Base-by-base conservation (phyloP, 92 coral and sea anemone species). In the Epizoanthus ramosus region DNA sequence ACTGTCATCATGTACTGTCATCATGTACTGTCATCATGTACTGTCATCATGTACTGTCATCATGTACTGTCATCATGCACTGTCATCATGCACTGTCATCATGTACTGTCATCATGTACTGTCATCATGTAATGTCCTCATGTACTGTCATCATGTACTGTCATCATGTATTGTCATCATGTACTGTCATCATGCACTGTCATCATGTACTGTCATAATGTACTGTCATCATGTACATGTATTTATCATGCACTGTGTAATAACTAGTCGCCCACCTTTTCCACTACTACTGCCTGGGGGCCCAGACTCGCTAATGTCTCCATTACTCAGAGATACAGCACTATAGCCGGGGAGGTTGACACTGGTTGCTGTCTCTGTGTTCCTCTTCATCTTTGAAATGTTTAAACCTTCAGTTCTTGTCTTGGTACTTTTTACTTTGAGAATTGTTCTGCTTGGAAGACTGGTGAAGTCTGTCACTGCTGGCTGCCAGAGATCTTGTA, bases 401-500 rank as follows among this genome's bases (percentile, higher is more conserved):
- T 59, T 88, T 17, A 86, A 50, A 54, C 74, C 76, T 61, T 96
- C 97, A 15, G n/a, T 45, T 75, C 84, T 88, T n/a, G 81, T 75
- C 71, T 80, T 86, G 8, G 79, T 45, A 41, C 83, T 84, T 58
- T 93, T 93, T 16, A 93, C 71, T 72, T 93, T 91, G 3, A 84
- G 75, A 19, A 84, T 79, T 21, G 80, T 63, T 83, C 85, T 91
- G 76, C 69, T 92, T 21, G 81, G 80, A 74, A 93, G 83, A 16
- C 85, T 83, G 15, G 87, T 35, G 66, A 87, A 82, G 65, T 96
- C 99, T 43, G 87, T 75, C 41, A 96, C 86, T 0, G 99, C 99
- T 3, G 97, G 98, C 74, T 94, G 99, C 2, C 89, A 84, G 54
- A 96, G 82, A 68, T 96, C 99, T 59, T 86, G 57, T 16, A 94